Conservation (phyloP, 2,888 invertebrate genomes). For the Cartodere bifasciata region DNA sequence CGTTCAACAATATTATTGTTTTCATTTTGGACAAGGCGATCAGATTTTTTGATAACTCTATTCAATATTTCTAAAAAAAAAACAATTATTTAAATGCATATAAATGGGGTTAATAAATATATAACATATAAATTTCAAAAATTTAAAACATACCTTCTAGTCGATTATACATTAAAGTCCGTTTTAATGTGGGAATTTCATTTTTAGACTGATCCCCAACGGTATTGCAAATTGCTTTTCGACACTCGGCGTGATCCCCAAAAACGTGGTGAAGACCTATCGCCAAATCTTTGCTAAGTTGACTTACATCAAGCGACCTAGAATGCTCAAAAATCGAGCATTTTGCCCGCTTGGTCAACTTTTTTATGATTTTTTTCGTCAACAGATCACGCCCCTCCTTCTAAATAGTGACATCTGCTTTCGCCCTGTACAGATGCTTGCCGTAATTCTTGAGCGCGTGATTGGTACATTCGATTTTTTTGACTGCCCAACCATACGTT, state of each 20-base stretch:
- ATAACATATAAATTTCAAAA: too few relatives aligned
- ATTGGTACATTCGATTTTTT: conserved; percentile 17
- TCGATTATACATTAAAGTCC: conserved; percentile 3
- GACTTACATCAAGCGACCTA: conserved; percentile 11
- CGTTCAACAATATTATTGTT: conserved; percentile 5
- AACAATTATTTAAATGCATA: too few relatives aligned
- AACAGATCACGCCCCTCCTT: conserved; percentile 13
- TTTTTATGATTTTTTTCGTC: conserved; percentile 9
- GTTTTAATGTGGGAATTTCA: conserved; percentile 6
- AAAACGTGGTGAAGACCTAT: conserved; percentile 9
- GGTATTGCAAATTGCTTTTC: conserved; percentile 9
- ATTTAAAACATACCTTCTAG: too few relatives aligned
- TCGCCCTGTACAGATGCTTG: conserved; percentile 13
- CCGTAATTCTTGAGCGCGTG: conserved; percentile 18
- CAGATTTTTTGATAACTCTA: conserved; percentile 2
- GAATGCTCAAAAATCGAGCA: conserved; percentile 17
- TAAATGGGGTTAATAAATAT: too few relatives aligned
- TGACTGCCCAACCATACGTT: conserved; percentile 15
- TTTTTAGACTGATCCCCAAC: conserved; percentile 2
- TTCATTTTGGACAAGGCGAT: conserved; percentile 4
- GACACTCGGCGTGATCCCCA: conserved; percentile 2
- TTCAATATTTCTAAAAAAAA: conserved; percentile 2
- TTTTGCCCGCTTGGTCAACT: conserved; percentile 13
- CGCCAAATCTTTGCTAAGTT: conserved; percentile 11
- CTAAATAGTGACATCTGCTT: conserved; percentile 13